Percentiles rank a stretch among this genome's conserved stretches.
Evolutionary conservation across 2,113 vertebrate species (phyloP).

Genomic region (Macaca nemestrina): DNA sequence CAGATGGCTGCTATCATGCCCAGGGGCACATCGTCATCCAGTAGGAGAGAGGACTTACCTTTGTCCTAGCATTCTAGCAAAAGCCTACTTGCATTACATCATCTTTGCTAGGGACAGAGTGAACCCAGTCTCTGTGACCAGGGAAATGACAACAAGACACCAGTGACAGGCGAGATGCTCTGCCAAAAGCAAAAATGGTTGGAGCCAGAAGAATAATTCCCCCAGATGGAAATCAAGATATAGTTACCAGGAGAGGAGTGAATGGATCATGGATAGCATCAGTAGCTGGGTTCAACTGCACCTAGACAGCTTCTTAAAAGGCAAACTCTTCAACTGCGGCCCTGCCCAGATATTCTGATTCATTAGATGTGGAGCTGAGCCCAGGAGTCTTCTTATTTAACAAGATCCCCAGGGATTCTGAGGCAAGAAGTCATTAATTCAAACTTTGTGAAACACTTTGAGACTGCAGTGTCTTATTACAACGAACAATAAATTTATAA

Average conservation of each 20-base stretch:
- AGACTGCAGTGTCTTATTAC: constrained; percentile 34
- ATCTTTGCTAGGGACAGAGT: neutral
- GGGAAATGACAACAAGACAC: neutral
- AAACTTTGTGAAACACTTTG: constrained; percentile 44
- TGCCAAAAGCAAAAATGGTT: neutral
- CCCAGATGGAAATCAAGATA: neutral
- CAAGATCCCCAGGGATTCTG: constrained; percentile 32
- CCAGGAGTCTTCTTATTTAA: constrained; percentile 35
- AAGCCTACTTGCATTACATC: neutral
- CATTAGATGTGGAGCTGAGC: neutral
- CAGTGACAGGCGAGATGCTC: neutral
- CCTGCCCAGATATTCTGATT: constrained; percentile 18
- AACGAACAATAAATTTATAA: constrained; percentile 51
- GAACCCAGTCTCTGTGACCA: neutral
- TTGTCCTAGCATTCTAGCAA: neutral
- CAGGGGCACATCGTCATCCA: neutral
- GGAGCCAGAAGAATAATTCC: neutral
- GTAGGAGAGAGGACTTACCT: neutral
- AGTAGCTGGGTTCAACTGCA: neutral
- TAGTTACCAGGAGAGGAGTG: neutral
- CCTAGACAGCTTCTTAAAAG: neutral
- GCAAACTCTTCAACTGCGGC: neutral
- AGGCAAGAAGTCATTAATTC: constrained; percentile 48
- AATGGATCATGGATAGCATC: neutral
- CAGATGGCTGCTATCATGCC: neutral